Base-by-base conservation (phyloP, 2,113 vertebrate genomes). In the Chaenocephalus aceratus region DNA sequence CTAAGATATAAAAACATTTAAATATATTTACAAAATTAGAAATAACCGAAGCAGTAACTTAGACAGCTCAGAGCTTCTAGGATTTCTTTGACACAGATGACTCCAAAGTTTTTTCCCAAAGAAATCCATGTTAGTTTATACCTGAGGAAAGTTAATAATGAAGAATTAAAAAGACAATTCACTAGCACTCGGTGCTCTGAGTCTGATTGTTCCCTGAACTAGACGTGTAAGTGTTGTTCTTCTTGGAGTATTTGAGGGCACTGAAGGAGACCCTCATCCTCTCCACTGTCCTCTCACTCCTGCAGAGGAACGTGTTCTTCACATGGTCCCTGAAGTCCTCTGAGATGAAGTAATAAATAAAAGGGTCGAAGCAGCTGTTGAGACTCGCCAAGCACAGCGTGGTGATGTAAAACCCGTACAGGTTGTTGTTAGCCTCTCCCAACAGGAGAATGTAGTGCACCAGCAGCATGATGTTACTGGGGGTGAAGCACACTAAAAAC, bases 321-420 rank as follows among this genome's bases (percentile, higher is more conserved):
- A 97, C 93, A 0, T 98, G 96, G 16, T 96, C 80, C 79, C 98
- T 92, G 83, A 98, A 98, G 60, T 99, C 97, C 76, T 98, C 95
- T 0, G 98, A 99, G 89, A 99, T 93, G 70, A 95, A 99, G 61
- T 98, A 99, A 89, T 99, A 99, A 36, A 99, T 60, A 23, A 99
- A 99, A 0, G 98, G 98, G 83, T 99, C 98, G 0, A 99, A 86
- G 84, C 96, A 97, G 94, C 97, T 98, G 93, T 99, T 99, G 74
- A 99, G 94, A 26, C 96, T 94, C 5, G 97, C 95, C 70, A 99
- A 86, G 84, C 97, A 99, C 52, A 99, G 94, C 0, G 96, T 89
- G 5, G 73, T 82, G 75, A 99, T 82, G 79, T 99, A 99, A 0
- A 92, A 94, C 0, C 91, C 83, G 0, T 99, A 99, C 26, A 95